These are phyloP conservation scores for Oryzaephilus surinamensis DNA, from an alignment of 1,140 invertebrate genomes.

Conservation along the genomic window DNA sequence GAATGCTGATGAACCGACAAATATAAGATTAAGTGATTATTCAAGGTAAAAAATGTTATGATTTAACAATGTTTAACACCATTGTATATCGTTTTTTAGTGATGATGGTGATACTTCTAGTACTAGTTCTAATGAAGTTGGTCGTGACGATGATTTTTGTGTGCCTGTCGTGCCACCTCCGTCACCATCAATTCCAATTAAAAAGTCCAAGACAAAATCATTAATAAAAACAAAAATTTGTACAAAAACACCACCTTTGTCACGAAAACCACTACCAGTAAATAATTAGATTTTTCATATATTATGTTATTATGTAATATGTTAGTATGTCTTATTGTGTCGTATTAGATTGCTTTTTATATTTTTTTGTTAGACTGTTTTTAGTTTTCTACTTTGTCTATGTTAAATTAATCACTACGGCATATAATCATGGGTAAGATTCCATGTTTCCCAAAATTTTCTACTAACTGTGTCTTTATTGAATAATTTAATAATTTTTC, in stretches of 20 bases:
- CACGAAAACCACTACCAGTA: slow-evolving; percentile 28
- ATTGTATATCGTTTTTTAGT: slow-evolving; percentile 37
- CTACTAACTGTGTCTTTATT: background rate
- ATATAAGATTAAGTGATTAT: slow-evolving; percentile 74
- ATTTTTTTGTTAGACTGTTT: too few species aligned
- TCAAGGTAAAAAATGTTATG: slow-evolving; percentile 51
- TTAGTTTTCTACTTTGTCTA: too few species aligned
- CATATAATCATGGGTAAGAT: too few species aligned
- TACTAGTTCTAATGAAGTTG: slow-evolving; percentile 44
- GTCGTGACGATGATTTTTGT: slow-evolving; percentile 18
- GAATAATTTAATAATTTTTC: background rate
- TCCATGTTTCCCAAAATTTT: background rate
- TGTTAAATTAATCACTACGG: too few species aligned
- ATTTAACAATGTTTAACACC: background rate
- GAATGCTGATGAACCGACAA: slow-evolving; percentile 75
- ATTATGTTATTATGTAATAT: background rate
- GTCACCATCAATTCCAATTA: slow-evolving; percentile 39
- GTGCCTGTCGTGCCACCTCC: slow-evolving; percentile 40
- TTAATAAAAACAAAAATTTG: slow-evolving; percentile 10
- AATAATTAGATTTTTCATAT: background rate
- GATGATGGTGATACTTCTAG: slow-evolving; percentile 68
- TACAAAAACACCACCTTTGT: slow-evolving; percentile 14
- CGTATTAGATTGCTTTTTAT: too few species aligned
- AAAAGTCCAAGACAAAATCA: slow-evolving; percentile 20
- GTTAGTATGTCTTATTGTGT: background rate